Base-by-base conservation (phyloP, 2,797 vertebrate genomes). In the Remorina albescens region DNA sequence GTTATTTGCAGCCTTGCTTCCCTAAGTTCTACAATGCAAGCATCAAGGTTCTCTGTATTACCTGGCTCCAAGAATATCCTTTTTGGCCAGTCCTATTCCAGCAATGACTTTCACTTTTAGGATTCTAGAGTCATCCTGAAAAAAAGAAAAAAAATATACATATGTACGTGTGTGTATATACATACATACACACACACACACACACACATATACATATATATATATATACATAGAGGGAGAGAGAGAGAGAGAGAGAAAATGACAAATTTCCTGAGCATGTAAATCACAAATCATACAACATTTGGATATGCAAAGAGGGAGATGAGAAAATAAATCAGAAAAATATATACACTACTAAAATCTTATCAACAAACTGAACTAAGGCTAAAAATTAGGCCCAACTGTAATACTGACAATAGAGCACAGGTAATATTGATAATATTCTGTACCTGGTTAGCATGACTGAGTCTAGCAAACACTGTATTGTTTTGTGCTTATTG, bases 61-160 rank as follows among this genome's bases (percentile, higher is more conserved):
- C 98, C 98, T 98, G 81, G 98, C 95, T 89, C 98, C 98, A 63
- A 99, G 91, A 76, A 99, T 95, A 76, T 99, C 98, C 88, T 99
- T 99, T 91, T 98, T 99, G 67, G 97, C 98, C 80, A 99, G 91
- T 46, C 96, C 96, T 74, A 98, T 96, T 78, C 96, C 98, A 88
- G 95, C 94, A 59, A 99, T 92, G 56, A 99, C 91, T 89, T 96
- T 98, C 50, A 99, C 95, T 81, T 96, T 95, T 18, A 99, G 94
- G 78, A 98, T 92, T 81, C 95, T 95, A 0, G 92, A 86, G 46
- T 94, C 94, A 71, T 95, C 95, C 98, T 99, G 89, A 82, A 94
- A 84, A 25, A 60, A 80, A 39, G 0, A 32, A 61, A 44, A n/a
- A 66, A 59, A 47, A 59, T 15, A 54, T 1, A 16, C 5, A 5